phyloP scores from a whole-genome alignment of 2,888 invertebrate genomes.

The Meliscaeva auricollis region DNA sequence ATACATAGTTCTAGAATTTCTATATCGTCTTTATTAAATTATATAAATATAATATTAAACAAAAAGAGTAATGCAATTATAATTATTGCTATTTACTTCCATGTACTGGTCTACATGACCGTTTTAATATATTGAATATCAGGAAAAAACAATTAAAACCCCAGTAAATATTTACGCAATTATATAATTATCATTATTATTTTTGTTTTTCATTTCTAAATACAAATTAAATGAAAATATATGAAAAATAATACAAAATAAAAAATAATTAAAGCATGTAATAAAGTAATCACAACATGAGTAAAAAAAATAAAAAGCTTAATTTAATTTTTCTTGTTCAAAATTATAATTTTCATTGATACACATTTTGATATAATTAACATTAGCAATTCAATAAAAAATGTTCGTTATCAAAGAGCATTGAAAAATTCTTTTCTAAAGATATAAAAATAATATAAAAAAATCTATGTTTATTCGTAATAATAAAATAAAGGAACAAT shows the following conservation, averaged over 20 bases:
- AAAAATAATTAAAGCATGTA: slow-evolving; percentile 18
- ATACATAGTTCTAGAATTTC: slow-evolving; percentile 68
- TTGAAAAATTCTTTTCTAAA: slow-evolving; percentile 58
- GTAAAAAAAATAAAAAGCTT: slow-evolving; percentile 39
- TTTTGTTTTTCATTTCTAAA: slow-evolving; percentile 41
- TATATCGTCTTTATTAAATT: slow-evolving; percentile 59
- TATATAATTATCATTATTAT: slow-evolving; percentile 24
- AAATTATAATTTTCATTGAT: slow-evolving; percentile 60
- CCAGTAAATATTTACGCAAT: slow-evolving; percentile 68
- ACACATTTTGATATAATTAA: slow-evolving; percentile 46
- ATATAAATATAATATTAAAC: slow-evolving; percentile 36
- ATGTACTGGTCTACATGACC: slow-evolving; percentile 53
- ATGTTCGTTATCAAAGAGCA: slow-evolving; percentile 59
- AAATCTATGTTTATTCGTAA: slow-evolving; percentile 58
- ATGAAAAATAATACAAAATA: slow-evolving; percentile 9
- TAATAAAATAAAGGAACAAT: slow-evolving; percentile 68
- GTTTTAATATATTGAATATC: slow-evolving; percentile 64
- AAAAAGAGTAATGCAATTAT: slow-evolving; percentile 55
- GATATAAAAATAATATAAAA: slow-evolving; percentile 51
- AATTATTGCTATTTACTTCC: slow-evolving; percentile 67
- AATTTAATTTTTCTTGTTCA: slow-evolving; percentile 45
- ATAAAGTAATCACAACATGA: no score
- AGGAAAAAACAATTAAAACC: slow-evolving; percentile 48
- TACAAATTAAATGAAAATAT: background rate
- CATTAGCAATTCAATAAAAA: slow-evolving; percentile 67